Percentiles rank a stretch among this genome's conserved stretches.
These are phyloP conservation scores for Hippocampus guttulatus DNA, from an alignment of 2,113 vertebrate genomes.

Conservation along the genomic window DNA sequence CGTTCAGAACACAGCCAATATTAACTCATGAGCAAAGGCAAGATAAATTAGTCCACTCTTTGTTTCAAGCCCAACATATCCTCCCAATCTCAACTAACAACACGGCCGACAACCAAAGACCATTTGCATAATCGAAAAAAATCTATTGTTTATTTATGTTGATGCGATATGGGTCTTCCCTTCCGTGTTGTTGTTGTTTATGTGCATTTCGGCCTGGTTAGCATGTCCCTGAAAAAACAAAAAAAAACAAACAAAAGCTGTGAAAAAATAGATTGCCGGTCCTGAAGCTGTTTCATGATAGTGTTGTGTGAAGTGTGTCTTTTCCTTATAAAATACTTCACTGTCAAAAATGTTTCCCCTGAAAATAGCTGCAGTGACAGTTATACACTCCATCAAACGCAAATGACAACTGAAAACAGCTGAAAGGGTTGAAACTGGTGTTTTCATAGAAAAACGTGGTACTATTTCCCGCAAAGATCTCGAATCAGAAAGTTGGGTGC, in stretches of 20 bases:
- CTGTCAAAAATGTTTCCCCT: not conserved
- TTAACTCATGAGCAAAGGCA: no score
- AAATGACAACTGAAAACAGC: not conserved
- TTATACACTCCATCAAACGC: not conserved
- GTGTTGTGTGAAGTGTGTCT: not conserved
- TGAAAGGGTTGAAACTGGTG: not conserved
- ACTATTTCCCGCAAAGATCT: not conserved
- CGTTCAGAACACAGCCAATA: no score
- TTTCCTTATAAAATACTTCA: not conserved
- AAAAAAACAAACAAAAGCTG: not conserved
- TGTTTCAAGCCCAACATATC: no score
- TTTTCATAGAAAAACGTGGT: not conserved
- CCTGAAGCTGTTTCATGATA: not conserved
- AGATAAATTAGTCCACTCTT: no score
- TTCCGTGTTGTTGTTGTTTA: not conserved
- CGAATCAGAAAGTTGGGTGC: slow-evolving; percentile 9
- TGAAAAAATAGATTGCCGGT: not conserved
- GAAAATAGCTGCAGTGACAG: not conserved
- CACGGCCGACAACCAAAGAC: not conserved
- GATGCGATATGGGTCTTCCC: no score
- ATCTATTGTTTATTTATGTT: not conserved
- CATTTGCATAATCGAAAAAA: not conserved
- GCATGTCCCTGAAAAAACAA: no score
- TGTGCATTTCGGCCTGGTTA: not conserved
- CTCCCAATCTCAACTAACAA: not conserved